Evolutionary conservation across 2,113 vertebrate species (phyloP), one percentile per base, ranked within the genome.

Genomic region (Sisor rabdophorus): DNA sequence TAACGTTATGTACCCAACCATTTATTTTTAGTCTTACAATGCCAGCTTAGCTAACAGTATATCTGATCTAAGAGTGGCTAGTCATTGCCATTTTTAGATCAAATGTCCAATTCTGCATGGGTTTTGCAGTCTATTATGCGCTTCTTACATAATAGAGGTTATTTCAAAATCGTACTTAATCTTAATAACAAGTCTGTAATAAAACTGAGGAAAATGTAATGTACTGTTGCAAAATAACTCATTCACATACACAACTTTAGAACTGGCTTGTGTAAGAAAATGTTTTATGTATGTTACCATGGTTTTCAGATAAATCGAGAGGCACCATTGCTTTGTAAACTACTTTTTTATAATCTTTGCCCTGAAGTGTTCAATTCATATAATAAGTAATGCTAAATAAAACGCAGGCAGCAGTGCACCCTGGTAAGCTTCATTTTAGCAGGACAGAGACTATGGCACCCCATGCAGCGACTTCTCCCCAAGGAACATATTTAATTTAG

Each of bases 1-100:
- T 60, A n/a, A 54, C 44, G 11, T 56, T 76, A 50, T 77, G 63
- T 48, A 36, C 44, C 32, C 50, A 48, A 32, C 8, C 48, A 40
- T 59, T 36, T 24, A 28, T 54, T 55, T 75, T 30, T 58, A n/a
- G 11, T 48, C 30, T 65, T 48, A 65, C 15, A 19, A 26, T 75
- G 50, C 15, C 50, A 20, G 22, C 32, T 52, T 8, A 52, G n/a
- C 50, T 54, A 55, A 19, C 20, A 32, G 68, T 16, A 2, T 17
- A 47, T 76, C 16, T 76, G 60, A 64, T 19, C 7, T 12, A 22
- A 20, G 2, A 7, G 48, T 15, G 32, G 44, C 32, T 20, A 63
- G 24, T 58, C 71, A 59, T n/a, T 67, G 36, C 30, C 67, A 9
- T 63, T 28, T 20, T 58, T n/a, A 68, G 74, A 17, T 22, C 12